Percentiles rank a stretch among this genome's conserved stretches.
These are phyloP conservation scores for Parapsyche elsis DNA, from an alignment of 1,140 invertebrate species.

Conservation along the genomic window DNA sequence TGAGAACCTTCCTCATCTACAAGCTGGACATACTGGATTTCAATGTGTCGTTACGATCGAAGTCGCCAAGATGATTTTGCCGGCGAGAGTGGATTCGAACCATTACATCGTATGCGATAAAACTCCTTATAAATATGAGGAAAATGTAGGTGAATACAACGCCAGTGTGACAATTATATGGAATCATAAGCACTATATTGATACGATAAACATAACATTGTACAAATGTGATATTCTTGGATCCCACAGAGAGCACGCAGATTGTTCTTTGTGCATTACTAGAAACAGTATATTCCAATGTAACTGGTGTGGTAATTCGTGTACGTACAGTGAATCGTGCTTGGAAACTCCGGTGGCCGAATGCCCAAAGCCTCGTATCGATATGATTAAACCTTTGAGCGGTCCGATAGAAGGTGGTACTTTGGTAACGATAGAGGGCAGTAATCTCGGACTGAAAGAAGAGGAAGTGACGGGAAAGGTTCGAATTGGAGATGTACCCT, in stretches of 20 bases:
- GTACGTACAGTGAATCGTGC: slow-evolving; percentile 87
- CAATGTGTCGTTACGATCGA: slow-evolving; percentile 93
- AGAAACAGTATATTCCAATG: slow-evolving; percentile 89
- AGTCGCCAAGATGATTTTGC: slow-evolving; percentile 87
- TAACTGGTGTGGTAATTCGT: slow-evolving; percentile 91
- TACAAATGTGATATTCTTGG: slow-evolving; percentile 96
- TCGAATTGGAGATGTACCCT: slow-evolving; percentile 89
- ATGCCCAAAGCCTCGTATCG: slow-evolving; percentile 92
- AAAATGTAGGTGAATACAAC: slow-evolving; percentile 84
- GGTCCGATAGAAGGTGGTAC: slow-evolving; percentile 97
- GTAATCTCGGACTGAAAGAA: slow-evolving; percentile 91
- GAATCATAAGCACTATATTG: slow-evolving; percentile 93
- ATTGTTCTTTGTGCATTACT: slow-evolving; percentile 94
- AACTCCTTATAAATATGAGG: slow-evolving; percentile 91
- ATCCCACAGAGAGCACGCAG: slow-evolving; percentile 89
- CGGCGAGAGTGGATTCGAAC: slow-evolving; percentile 84
- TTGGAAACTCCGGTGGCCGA: slow-evolving; percentile 77
- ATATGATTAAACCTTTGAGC: slow-evolving; percentile 93
- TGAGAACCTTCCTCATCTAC: slow-evolving; percentile 88
- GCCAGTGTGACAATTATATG: slow-evolving; percentile 90
- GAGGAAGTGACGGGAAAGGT: slow-evolving; percentile 93
- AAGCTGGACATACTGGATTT: slow-evolving; percentile 86
- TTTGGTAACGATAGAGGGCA: slow-evolving; percentile 93
- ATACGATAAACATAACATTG: slow-evolving; percentile 87
- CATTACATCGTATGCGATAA: slow-evolving; percentile 90